phyloP scores from a whole-genome alignment of 2,113 vertebrate genomes.

The Epinephelus lanceolatus region DNA sequence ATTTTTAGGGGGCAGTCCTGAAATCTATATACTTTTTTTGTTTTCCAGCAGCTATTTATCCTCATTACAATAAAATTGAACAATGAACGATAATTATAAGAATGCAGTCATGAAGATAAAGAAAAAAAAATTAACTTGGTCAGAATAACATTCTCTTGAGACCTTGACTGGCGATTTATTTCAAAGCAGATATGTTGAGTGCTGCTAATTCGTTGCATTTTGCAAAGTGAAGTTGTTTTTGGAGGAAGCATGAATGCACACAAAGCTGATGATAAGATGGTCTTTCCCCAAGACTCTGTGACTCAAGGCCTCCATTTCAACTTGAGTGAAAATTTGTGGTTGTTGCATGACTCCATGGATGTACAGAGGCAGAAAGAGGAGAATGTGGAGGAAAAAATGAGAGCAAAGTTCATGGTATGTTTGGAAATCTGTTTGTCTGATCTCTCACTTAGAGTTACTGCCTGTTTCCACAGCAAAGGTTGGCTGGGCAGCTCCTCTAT shows the following conservation, averaged over 20 bases:
- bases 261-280: neutral
- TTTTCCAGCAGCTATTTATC: too few relatives aligned
- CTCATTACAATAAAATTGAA: neutral
- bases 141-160: neutral
- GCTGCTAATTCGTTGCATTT: neutral
- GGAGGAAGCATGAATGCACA: neutral
- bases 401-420: constrained; percentile 43
- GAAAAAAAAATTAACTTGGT: neutral
- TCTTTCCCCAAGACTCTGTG: neutral
- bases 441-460: neutral
- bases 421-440: constrained; percentile 10
- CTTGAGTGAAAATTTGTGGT: neutral
- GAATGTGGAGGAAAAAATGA: constrained; percentile 10
- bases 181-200: neutral
- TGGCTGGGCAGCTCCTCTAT: neutral
- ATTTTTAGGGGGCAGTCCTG: too few relatives aligned
- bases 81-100: neutral
- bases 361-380: neutral
- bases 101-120: neutral
- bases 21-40: too few relatives aligned
- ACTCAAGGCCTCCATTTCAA: neutral
- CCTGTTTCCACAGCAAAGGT: constrained; percentile 8
- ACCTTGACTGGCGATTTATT: neutral
- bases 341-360: neutral
- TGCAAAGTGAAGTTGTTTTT: neutral